Conservation (phyloP, 2,888 invertebrate genomes). For the Idaea aversata region DNA sequence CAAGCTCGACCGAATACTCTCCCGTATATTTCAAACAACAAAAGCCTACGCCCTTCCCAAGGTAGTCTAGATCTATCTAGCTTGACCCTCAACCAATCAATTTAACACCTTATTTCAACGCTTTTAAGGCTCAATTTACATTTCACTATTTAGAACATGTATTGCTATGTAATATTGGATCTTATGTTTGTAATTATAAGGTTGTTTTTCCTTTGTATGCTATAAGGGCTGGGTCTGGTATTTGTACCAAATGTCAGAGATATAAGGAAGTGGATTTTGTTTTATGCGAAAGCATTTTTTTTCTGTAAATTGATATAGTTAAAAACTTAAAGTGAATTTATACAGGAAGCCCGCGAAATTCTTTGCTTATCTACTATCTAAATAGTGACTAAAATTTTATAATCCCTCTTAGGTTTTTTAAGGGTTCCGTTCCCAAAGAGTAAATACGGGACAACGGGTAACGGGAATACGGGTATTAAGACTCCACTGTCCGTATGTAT, state of each 20-base stretch:
- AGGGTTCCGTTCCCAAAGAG: too few species aligned
- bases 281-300: neutral
- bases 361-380: too few species aligned
- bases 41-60: slow-evolving; percentile 72
- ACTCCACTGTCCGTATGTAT: too few species aligned
- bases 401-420: too few species aligned
- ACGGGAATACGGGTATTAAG: too few species aligned
- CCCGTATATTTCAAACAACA: slow-evolving; percentile 28
- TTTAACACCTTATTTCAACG: slow-evolving; percentile 11
- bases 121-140: slow-evolving; percentile 15
- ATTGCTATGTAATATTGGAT: neutral
- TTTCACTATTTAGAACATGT: neutral
- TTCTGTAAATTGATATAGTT: slow-evolving; percentile 6
- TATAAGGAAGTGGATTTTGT: slow-evolving; percentile 19
- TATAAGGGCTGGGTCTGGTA: neutral
- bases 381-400: too few species aligned
- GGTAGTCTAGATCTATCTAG: slow-evolving; percentile 52
- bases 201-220: neutral
- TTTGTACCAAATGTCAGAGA: slow-evolving; percentile 18
- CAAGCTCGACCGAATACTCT: slow-evolving; percentile 13
- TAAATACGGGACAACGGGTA: too few species aligned
- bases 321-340: neutral
- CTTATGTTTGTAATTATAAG: neutral
- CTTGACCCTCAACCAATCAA: neutral
- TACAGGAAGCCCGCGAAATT: too few species aligned